Conservation (phyloP, 2,113 vertebrate species). For the Dinomys branickii region DNA sequence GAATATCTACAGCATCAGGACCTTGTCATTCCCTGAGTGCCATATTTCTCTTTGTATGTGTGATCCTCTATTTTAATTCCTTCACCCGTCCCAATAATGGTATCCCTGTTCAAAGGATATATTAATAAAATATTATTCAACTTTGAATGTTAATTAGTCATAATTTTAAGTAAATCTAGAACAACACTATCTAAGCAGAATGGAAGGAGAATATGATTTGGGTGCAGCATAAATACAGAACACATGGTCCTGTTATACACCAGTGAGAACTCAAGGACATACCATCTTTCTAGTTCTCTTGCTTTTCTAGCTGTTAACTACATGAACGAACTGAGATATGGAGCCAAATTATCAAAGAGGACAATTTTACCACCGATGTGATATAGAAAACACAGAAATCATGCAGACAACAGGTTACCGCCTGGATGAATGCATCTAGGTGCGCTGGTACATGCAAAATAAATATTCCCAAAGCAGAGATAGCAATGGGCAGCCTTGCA, state of each 20-base stretch:
- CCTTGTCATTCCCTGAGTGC: neutral
- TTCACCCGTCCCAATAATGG: neutral
- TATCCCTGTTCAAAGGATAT: neutral
- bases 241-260: neutral
- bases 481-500: neutral
- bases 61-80: neutral
- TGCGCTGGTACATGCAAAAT: neutral
- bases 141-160: neutral
- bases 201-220: neutral
- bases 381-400: constrained; percentile 44
- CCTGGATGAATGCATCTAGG: neutral
- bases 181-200: neutral
- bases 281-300: constrained; percentile 76
- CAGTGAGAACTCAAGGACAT: constrained; percentile 45
- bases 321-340: constrained; percentile 78
- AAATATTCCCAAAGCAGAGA: neutral
- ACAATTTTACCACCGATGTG: constrained; percentile 81
- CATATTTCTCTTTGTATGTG: neutral
- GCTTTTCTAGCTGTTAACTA: constrained; percentile 83
- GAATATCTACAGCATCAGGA: neutral
- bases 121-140: neutral
- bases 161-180: neutral
- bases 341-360: constrained; percentile 81
- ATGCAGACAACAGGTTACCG: neutral
- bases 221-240: neutral